Conservation (phyloP, 2,113 vertebrate species). For the Amphilophus citrinellus region DNA sequence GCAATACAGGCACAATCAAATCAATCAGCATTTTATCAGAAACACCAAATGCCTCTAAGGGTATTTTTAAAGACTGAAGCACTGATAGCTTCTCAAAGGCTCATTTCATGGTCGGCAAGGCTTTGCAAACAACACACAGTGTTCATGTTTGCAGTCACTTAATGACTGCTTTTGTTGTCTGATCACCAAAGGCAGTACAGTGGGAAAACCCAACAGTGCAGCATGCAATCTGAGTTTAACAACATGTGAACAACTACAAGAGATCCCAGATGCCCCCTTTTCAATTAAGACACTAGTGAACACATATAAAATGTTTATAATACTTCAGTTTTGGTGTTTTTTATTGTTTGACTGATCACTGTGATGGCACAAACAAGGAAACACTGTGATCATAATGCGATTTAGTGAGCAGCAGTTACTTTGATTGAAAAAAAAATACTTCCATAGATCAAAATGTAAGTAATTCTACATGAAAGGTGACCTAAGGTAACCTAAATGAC, state of each 20-base stretch:
- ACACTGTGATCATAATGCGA: too few relatives aligned
- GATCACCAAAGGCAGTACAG: slow-evolving; percentile 58
- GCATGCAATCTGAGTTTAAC: slow-evolving; percentile 61
- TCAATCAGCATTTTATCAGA: slow-evolving; percentile 51
- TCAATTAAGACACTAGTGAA: slow-evolving; percentile 37
- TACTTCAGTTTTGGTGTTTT: background rate
- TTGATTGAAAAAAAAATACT: too few relatives aligned
- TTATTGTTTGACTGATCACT: background rate
- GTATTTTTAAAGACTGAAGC: slow-evolving; percentile 28
- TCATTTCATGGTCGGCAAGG: slow-evolving; percentile 60
- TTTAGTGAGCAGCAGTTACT: background rate
- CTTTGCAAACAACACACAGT: slow-evolving; percentile 56
- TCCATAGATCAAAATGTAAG: background rate
- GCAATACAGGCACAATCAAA: slow-evolving; percentile 24
- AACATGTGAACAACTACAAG: slow-evolving; percentile 46
- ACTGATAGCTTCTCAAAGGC: slow-evolving; percentile 46
- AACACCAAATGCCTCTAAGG: slow-evolving; percentile 10
- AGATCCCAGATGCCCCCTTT: slow-evolving; percentile 55
- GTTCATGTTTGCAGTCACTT: slow-evolving; percentile 57
- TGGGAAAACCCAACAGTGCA: slow-evolving; percentile 39
- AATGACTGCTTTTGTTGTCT: slow-evolving; percentile 65
- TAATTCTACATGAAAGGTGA: background rate
- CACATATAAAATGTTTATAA: slow-evolving; percentile 5
- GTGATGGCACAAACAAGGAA: background rate
- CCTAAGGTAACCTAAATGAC: too few relatives aligned